A percentile compares a stretch with the other conserved stretches of the same genome.
Conservation (phyloP, 1,140 invertebrate species). For the Dufourea novaeangliae region DNA sequence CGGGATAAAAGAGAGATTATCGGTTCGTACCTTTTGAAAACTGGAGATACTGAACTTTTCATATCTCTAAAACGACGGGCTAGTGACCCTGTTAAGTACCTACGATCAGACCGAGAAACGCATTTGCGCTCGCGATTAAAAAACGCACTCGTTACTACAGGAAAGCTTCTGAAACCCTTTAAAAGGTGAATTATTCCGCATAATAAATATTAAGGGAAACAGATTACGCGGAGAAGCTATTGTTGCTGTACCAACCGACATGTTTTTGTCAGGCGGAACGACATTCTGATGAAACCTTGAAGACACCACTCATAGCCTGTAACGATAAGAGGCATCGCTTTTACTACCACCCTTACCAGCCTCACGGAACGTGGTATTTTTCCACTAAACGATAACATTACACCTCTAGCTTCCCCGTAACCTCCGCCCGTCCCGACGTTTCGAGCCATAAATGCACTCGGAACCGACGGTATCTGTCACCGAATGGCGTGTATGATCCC, state of each 20-base stretch:
- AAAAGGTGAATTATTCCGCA: background rate
- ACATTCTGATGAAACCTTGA: background rate
- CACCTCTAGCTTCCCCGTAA: conserved; percentile 53
- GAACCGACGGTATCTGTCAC: conserved; percentile 55
- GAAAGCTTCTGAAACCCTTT: too few species aligned
- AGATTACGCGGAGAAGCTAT: background rate
- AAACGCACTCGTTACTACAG: background rate
- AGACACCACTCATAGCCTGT: conserved; percentile 13
- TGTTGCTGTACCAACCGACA: background rate
- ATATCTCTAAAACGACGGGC: conserved; percentile 25
- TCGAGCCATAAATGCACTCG: conserved; percentile 54
- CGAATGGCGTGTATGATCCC: conserved; percentile 66
- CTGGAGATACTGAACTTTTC: conserved; percentile 42
- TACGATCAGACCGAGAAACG: background rate
- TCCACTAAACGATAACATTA: conserved; percentile 66
- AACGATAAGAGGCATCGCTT: conserved; percentile 44
- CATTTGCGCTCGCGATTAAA: background rate
- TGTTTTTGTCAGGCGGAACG: background rate
- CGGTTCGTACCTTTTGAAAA: conserved; percentile 50
- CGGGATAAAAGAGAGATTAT: conserved; percentile 53
- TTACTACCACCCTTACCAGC: conserved; percentile 5
- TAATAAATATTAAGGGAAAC: too few species aligned
- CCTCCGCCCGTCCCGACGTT: conserved; percentile 11
- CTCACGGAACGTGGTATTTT: conserved; percentile 52
- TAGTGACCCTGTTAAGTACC: conserved; percentile 35